phyloP scores from a whole-genome alignment of 2,113 vertebrate genomes.

The Falcunculus frontatus region DNA sequence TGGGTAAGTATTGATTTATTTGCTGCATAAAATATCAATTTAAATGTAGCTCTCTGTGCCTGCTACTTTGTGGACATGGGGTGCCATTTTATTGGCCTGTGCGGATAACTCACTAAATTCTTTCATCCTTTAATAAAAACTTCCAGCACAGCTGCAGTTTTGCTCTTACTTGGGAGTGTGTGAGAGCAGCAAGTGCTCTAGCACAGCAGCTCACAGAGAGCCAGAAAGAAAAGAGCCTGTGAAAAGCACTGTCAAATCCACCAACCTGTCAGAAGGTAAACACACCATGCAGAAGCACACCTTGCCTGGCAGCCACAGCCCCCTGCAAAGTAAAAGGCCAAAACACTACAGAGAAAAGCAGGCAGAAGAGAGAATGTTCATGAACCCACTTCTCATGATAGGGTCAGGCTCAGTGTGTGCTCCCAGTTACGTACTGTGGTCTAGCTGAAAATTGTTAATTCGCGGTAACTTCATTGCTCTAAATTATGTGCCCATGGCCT shows the following conservation, averaged over 20 bases:
- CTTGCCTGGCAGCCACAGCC: not conserved
- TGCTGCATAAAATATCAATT: conserved; percentile 12
- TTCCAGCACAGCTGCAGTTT: not conserved
- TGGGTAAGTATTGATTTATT: conserved; percentile 38
- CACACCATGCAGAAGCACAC: not conserved
- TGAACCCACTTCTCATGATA: not conserved
- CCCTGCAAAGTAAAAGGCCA: not conserved
- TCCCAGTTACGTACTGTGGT: not conserved
- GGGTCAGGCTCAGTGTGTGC: not conserved
- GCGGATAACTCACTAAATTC: not conserved
- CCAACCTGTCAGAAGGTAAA: not conserved
- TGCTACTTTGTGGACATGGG: not conserved
- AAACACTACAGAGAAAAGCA: not conserved
- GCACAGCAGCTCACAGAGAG: not conserved
- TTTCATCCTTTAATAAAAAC: not conserved
- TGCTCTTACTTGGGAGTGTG: not conserved
- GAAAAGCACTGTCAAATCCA: not conserved
- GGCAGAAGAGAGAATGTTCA: not conserved
- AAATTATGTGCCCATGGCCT: not conserved
- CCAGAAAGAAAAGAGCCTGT: not conserved
- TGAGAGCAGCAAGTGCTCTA: not conserved
- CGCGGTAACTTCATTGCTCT: not conserved
- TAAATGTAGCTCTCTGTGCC: not conserved
- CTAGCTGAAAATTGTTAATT: not conserved
- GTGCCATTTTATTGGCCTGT: conserved; percentile 20